Conservation (phyloP, 1,140 invertebrate genomes). For the Scaptomyza graminum region DNA sequence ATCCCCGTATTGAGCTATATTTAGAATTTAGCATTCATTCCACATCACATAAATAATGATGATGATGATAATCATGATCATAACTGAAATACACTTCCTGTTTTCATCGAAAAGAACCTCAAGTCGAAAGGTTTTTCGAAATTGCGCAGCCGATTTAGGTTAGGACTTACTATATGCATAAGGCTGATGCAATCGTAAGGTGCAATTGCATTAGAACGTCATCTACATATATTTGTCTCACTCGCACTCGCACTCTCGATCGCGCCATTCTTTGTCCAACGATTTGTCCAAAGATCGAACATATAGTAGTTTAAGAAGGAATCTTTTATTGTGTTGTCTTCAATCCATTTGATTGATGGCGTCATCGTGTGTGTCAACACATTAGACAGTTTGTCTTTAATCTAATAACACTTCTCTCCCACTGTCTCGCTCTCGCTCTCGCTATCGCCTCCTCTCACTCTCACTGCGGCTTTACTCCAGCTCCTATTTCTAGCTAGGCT, state of each 20-base stretch:
- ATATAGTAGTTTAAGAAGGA: not conserved
- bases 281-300: no score
- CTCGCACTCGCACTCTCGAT: not conserved
- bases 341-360: slow-evolving; percentile 8
- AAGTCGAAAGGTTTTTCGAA: slow-evolving; percentile 60
- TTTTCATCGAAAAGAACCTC: slow-evolving; percentile 22
- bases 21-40: not conserved
- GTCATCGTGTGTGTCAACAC: slow-evolving; percentile 12
- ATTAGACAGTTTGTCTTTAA: slow-evolving; percentile 30
- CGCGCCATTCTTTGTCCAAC: not conserved
- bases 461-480: slow-evolving; percentile 14
- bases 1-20: no score
- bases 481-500: slow-evolving; percentile 1
- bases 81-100: slow-evolving; percentile 15
- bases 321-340: slow-evolving; percentile 22
- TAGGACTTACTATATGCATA: slow-evolving; percentile 17
- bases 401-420: not conserved
- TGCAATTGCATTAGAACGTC: slow-evolving; percentile 50
- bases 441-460: not conserved
- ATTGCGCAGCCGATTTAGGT: slow-evolving; percentile 51
- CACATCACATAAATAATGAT: not conserved
- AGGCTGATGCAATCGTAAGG: slow-evolving; percentile 64
- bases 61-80: not conserved
- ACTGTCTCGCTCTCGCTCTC: not conserved
- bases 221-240: slow-evolving; percentile 6